These are phyloP conservation scores for Dasysyrphus tricinctus DNA, from an alignment of 2,888 invertebrate species.

Conservation along the genomic window DNA sequence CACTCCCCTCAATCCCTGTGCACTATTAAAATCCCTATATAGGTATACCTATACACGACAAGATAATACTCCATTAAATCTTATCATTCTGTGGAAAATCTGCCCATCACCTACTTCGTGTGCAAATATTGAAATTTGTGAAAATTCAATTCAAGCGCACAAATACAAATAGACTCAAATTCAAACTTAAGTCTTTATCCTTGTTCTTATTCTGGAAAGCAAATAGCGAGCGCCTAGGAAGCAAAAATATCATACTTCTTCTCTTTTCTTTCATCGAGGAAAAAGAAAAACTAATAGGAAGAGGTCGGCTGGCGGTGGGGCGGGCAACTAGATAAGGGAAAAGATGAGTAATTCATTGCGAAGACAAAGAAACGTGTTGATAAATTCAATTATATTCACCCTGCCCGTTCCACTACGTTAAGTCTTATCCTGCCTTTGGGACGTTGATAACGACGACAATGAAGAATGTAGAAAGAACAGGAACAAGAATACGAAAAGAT, in stretches of 20 bases:
- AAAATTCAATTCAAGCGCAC: slow-evolving; percentile 75
- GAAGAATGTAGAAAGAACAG: slow-evolving; percentile 49
- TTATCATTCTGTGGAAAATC: slow-evolving; percentile 67
- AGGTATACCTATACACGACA: slow-evolving; percentile 21
- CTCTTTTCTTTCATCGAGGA: slow-evolving; percentile 10
- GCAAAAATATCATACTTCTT: slow-evolving; percentile 43
- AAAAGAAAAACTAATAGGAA: not conserved
- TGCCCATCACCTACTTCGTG: slow-evolving; percentile 70
- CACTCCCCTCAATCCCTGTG: not conserved
- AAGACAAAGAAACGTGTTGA: slow-evolving; percentile 75
- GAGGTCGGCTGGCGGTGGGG: slow-evolving; percentile 22
- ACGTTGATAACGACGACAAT: slow-evolving; percentile 58
- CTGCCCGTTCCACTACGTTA: slow-evolving; percentile 20
- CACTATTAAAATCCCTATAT: slow-evolving; percentile 15
- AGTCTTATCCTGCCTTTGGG: slow-evolving; percentile 61
- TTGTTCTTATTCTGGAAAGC: slow-evolving; percentile 48
- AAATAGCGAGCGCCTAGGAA: slow-evolving; percentile 49
- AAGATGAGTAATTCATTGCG: slow-evolving; percentile 75
- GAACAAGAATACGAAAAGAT: slow-evolving; percentile 55
- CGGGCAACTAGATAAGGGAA: slow-evolving; percentile 44
- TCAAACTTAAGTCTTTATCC: slow-evolving; percentile 49
- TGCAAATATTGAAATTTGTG: slow-evolving; percentile 75
- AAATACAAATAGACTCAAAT: slow-evolving; percentile 67
- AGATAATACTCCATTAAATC: slow-evolving; percentile 71
- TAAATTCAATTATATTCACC: slow-evolving; percentile 74